These are phyloP conservation scores for Apocrypta bakeri DNA, from an alignment of 1,140 invertebrate species.

Conservation along the genomic window DNA sequence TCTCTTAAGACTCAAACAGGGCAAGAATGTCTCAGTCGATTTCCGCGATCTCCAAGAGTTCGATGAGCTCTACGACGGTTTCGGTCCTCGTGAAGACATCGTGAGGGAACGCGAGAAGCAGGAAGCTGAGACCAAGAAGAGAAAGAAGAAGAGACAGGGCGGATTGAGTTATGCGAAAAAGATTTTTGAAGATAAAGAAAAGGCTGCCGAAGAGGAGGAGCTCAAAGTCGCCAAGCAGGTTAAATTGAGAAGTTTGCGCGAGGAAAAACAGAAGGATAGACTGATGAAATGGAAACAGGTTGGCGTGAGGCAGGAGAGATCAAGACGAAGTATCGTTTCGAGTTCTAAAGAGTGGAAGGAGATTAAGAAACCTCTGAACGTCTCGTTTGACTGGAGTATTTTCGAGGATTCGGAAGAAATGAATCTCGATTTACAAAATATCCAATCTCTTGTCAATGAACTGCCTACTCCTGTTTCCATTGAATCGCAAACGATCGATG, in stretches of 20 bases:
- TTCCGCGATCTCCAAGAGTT: constrained; percentile 77
- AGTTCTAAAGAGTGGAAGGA: constrained; percentile 57
- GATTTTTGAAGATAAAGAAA: constrained; percentile 86
- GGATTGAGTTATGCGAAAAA: constrained; percentile 78
- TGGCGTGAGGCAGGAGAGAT: constrained; percentile 55
- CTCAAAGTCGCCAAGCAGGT: constrained; percentile 71
- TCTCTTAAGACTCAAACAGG: constrained; percentile 82
- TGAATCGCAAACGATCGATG: constrained; percentile 72
- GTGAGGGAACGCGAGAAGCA: constrained; percentile 78
- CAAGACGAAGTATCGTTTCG: constrained; percentile 56
- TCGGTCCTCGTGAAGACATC: constrained; percentile 78
- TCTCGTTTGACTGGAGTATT: constrained; percentile 77
- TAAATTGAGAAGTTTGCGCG: constrained; percentile 73
- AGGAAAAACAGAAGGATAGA: constrained; percentile 58
- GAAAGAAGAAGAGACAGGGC: constrained; percentile 78
- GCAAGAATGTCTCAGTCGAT: constrained; percentile 82
- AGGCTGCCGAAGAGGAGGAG: constrained; percentile 77
- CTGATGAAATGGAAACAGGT: constrained; percentile 59
- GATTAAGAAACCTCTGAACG: constrained; percentile 63
- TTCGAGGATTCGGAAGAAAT: constrained; percentile 74
- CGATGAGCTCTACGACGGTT: constrained; percentile 77
- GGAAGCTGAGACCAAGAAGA: constrained; percentile 74
- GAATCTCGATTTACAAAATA: background rate
- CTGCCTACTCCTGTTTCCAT: constrained; percentile 73
- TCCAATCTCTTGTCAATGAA: constrained; percentile 27